Evolutionary conservation across 2,113 vertebrate genomes (phyloP).

Genomic region (Chamaea fasciata): DNA sequence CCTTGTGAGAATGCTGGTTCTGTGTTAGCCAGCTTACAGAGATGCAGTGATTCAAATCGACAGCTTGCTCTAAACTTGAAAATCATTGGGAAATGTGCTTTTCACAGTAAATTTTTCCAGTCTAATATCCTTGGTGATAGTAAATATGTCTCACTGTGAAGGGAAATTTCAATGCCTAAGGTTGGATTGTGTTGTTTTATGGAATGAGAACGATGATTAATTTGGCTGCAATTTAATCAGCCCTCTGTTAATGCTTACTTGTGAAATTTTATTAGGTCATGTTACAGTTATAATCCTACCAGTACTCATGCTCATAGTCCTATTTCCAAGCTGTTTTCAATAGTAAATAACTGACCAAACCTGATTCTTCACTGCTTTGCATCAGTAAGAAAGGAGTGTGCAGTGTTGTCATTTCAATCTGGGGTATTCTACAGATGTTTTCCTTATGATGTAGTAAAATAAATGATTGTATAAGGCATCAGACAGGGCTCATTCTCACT

Average conservation of each 20-base stretch:
- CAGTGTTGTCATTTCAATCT: not conserved
- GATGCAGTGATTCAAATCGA: not conserved
- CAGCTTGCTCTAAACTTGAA: not conserved
- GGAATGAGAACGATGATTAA: not conserved
- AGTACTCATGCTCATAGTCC: not conserved
- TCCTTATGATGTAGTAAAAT: not conserved
- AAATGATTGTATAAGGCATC: not conserved
- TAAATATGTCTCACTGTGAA: not conserved
- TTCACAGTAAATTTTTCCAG: not conserved
- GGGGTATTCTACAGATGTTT: not conserved
- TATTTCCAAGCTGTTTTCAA: not conserved
- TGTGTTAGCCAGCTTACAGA: not conserved
- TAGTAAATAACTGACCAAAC: not conserved
- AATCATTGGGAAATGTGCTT: not conserved
- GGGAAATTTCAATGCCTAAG: not conserved
- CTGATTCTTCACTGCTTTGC: not conserved
- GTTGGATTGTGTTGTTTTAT: not conserved
- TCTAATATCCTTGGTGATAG: conserved; percentile 3
- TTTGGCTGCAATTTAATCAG: conserved; percentile 4
- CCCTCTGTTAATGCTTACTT: not conserved
- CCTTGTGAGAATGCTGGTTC: not conserved
- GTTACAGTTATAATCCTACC: not conserved
- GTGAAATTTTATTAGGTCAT: not conserved
- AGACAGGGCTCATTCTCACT: not conserved
- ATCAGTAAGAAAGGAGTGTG: not conserved